Base-by-base conservation (phyloP, 2,113 vertebrate genomes). In the Rostratula benghalensis region DNA sequence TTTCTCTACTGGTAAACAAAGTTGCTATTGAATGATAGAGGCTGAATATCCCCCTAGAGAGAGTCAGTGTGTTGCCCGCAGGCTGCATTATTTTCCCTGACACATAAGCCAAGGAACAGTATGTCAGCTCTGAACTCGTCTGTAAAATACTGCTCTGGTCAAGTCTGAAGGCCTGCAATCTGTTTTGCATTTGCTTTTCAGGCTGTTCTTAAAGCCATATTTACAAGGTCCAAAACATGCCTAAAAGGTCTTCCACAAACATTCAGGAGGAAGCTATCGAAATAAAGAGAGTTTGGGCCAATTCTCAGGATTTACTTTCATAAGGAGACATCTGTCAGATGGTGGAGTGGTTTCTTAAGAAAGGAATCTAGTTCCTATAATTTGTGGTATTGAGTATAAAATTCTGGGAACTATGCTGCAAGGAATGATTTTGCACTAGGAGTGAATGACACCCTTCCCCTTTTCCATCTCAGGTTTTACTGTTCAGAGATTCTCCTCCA, bases 91-190 rank as follows among this genome's bases (percentile, higher is more conserved):
- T 73, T 96, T 81, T 92, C 45, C 7, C n/a, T 95, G 77, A 89
- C 70, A 53, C 86, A 31, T 28, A 60, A 93, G 56, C 59, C 91
- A 86, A 94, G 90, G 88, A 95, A 84, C 60, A 80, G 84, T 76
- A 84, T 6, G 25, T 69, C 78, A 92, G 91, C 81, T 95, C 87
- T 93, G 75, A 88, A 90, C 54, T 84, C 64, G 35, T 13, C 90
- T 91, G 74, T 63, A 80, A 97, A 94, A 90, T 82, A 94, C 11
- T 53, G 33, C 76, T 76, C 83, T 80, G 89, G 83, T 96, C 78
- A 94, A 88, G 65, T 28, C 20, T 23, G 43, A 89, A 76, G 96
- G 57, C 21, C 50, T 78, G 83, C 91, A 94, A 91, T 87, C 78
- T 92, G 33, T 28, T 90, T 56, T 78, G 39, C 14, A 3, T 53